Evolutionary conservation across 2,888 invertebrate species (phyloP).

Genomic region (Fissipunctia ypsillon): DNA sequence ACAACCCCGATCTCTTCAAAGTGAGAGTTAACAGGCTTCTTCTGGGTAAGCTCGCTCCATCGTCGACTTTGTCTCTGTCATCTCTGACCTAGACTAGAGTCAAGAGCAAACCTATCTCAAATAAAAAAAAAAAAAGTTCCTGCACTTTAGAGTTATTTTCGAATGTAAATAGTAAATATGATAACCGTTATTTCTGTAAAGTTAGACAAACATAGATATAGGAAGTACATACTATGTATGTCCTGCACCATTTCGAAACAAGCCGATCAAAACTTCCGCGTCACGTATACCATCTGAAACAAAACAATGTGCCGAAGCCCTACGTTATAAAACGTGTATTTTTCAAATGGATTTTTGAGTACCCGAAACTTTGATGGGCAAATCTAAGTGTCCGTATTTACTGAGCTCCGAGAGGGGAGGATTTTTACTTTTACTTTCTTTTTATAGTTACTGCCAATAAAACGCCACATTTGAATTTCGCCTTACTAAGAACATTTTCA

Average conservation of each 20-base stretch:
- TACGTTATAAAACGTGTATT: slow-evolving; percentile 83
- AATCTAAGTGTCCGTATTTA: slow-evolving; percentile 88
- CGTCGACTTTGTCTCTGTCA: too few relatives aligned
- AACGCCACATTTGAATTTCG: slow-evolving; percentile 84
- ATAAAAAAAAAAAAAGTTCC: too few relatives aligned
- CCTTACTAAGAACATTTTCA: slow-evolving; percentile 70
- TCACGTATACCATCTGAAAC: neutral
- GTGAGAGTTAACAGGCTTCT: too few relatives aligned
- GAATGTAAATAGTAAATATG: too few relatives aligned
- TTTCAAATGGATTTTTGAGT: slow-evolving; percentile 91
- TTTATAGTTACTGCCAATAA: slow-evolving; percentile 86
- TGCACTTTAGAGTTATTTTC: too few relatives aligned
- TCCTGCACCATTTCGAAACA: neutral
- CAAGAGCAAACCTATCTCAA: too few relatives aligned
- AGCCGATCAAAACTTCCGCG: neutral
- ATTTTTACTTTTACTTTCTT: slow-evolving; percentile 84
- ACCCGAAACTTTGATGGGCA: slow-evolving; percentile 87
- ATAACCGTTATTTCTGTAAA: too few relatives aligned
- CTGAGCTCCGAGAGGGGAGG: slow-evolving; percentile 77
- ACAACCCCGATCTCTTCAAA: too few relatives aligned
- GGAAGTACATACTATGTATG: too few relatives aligned
- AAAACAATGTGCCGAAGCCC: slow-evolving; percentile 47
- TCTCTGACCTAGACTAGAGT: too few relatives aligned
- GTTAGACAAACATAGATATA: too few relatives aligned
- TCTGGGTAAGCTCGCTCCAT: too few relatives aligned